Evolutionary conservation across 2,888 invertebrate species (phyloP).

Genomic region (Tachina fera): DNA sequence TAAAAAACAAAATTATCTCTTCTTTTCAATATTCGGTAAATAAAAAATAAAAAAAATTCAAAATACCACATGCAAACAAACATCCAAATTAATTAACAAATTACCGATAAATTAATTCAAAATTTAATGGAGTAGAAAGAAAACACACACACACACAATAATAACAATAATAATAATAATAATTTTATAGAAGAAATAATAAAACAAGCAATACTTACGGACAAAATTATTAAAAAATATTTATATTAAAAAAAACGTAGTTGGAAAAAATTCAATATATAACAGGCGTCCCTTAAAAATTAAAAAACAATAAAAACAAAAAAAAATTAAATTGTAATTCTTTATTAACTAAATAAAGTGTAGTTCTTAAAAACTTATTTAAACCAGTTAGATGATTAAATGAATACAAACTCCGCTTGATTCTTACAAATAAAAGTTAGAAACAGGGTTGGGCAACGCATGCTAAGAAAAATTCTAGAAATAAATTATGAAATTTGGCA

Average conservation of each 20-base stretch:
- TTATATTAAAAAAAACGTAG: conserved; percentile 39
- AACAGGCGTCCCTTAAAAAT: conserved; percentile 67
- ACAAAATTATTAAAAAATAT: conserved; percentile 65
- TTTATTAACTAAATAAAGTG: conserved; percentile 38
- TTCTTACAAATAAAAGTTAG: conserved; percentile 6
- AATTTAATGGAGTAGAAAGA: neutral
- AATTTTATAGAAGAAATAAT: conserved; percentile 60
- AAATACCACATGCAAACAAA: conserved; percentile 2
- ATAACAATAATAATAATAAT: conserved; percentile 19
- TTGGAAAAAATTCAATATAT: conserved; percentile 52
- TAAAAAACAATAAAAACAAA: conserved; percentile 27
- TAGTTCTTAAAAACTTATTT: conserved; percentile 10
- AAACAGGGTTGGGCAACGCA: neutral
- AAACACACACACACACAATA: conserved; percentile 58
- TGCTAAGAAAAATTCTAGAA: neutral
- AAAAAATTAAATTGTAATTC: conserved; percentile 48
- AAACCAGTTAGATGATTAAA: neutral
- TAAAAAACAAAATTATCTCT: conserved; percentile 76
- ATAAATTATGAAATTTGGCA: neutral
- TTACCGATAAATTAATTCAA: conserved; percentile 13
- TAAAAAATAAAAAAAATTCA: conserved; percentile 15
- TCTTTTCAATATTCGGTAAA: conserved; percentile 32
- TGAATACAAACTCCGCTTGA: conserved; percentile 33
- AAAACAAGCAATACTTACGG: conserved; percentile 68
- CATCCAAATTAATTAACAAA: conserved; percentile 42